Base-by-base conservation (phyloP, 2,888 invertebrate species). In the Leistus spinibarbis region DNA sequence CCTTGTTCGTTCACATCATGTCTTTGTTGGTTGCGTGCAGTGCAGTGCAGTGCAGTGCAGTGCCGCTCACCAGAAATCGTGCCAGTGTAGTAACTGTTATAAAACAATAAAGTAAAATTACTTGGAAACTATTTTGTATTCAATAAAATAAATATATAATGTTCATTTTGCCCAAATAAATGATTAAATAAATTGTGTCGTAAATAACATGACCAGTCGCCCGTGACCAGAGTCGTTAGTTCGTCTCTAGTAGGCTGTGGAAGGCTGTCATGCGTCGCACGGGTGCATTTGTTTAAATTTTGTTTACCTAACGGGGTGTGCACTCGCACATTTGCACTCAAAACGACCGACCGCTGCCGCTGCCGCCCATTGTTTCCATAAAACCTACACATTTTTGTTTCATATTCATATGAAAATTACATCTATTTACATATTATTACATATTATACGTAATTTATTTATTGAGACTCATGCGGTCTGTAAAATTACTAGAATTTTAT, bases 71-170 rank as follows among this genome's bases (percentile, higher is more conserved):
- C 40, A 40, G 40, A 40, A 40, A 40, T 40, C 10, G 20, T 17
- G 19, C 17, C 77, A 69, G 76, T 71, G 71, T 73, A 78, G 80
- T 82, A 82, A 82, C 83, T 82, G 83, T 81, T 80, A 79, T 82
- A 82, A 82, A 82, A 82, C 82, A 82, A 83, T 83, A 83, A 83
- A 83, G 81, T 79, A 78, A 81, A 81, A 81, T 79, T 60, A 78
- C 78, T 78, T 76, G 78, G 78, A 80, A 77, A 78, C 79, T 78
- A 79, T 82, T 81, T 79, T 79, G 79, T 79, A 81, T 82, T 81
- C 82, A 81, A 82, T 83, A 81, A 82, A 81, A 81, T 78, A 73
- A 60, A 73, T 62, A 20, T 60, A 67, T 62, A 67, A 73, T 60
- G 63, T 56, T 76, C 77, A 75, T 79, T 79, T 79, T 79, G 74